Percentiles rank a stretch among this genome's conserved stretches.
These are phyloP conservation scores for Eueremaeus valkanovi DNA, from an alignment of 2,888 invertebrate species.

Conservation along the genomic window DNA sequence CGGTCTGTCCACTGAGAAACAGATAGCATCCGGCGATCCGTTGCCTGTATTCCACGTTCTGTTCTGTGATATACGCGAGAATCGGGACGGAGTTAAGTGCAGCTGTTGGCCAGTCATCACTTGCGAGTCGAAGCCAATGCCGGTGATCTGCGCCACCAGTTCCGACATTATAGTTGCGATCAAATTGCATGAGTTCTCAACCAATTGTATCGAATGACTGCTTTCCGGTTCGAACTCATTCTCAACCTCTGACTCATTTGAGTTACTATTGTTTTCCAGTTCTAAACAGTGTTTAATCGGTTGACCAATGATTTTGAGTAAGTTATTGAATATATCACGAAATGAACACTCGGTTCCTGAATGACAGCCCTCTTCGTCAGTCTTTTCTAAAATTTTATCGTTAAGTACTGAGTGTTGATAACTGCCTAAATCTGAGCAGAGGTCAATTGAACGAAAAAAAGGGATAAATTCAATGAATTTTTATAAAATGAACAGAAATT, in stretches of 20 bases:
- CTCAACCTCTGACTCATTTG: not conserved
- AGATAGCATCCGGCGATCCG: conserved; percentile 93
- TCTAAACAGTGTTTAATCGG: conserved; percentile 56
- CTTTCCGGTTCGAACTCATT: not conserved
- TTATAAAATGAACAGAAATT: not conserved
- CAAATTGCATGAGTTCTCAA: conserved; percentile 56
- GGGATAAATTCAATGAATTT: too few relatives aligned
- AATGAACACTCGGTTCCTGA: conserved; percentile 60
- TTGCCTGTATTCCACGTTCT: conserved; percentile 96
- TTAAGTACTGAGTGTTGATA: conserved; percentile 70
- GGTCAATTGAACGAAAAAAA: conserved; percentile 25
- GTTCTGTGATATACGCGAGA: conserved; percentile 80
- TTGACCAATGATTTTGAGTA: conserved; percentile 73
- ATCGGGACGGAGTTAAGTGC: conserved; percentile 80
- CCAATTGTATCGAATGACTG: conserved; percentile 55
- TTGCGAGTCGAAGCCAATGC: conserved; percentile 69
- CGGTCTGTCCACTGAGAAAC: conserved; percentile 83
- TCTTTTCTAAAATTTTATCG: conserved; percentile 71
- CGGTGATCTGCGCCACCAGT: conserved; percentile 71
- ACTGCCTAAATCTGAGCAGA: conserved; percentile 5
- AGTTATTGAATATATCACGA: conserved; percentile 73
- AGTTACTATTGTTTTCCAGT: not conserved
- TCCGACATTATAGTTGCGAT: conserved; percentile 80
- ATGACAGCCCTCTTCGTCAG: conserved; percentile 52
- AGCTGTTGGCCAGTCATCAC: conserved; percentile 69